Percentiles rank a stretch among this genome's conserved stretches.
These are phyloP conservation scores for Pseudolaguvia tuberculata DNA, from an alignment of 2,113 vertebrate genomes.

Conservation along the genomic window DNA sequence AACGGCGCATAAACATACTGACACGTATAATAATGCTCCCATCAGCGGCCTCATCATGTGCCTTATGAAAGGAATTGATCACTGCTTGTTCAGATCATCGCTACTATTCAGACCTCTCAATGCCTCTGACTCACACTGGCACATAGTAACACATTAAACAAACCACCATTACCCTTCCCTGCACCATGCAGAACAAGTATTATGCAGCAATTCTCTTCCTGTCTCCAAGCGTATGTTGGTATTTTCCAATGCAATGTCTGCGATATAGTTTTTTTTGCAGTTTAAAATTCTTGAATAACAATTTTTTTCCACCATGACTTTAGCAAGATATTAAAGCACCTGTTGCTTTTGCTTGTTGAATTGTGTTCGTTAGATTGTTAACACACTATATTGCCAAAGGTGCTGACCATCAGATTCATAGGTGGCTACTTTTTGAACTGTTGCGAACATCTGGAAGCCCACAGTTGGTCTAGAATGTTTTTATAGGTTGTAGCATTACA, in stretches of 20 bases:
- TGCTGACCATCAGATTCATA: no score
- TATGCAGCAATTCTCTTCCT: conserved; percentile 16
- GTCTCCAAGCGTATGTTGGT: conserved; percentile 14
- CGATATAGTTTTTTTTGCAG: conserved; percentile 22
- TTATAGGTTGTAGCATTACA: no score
- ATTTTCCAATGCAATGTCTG: conserved; percentile 9
- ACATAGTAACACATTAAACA: conserved; percentile 46
- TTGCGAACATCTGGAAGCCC: no score
- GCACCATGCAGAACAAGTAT: conserved; percentile 15
- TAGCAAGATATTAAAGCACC: neutral
- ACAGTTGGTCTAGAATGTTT: no score
- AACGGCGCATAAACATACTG: conserved; percentile 45
- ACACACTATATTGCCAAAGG: no score
- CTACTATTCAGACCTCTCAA: conserved; percentile 50
- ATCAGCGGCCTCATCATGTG: conserved; percentile 38
- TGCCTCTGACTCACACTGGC: conserved; percentile 46
- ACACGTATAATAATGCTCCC: conserved; percentile 43
- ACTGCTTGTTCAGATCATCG: conserved; percentile 51
- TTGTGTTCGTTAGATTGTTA: neutral
- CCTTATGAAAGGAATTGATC: conserved; percentile 50
- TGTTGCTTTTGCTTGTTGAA: conserved; percentile 7
- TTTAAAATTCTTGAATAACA: no score
- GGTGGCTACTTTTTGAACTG: no score
- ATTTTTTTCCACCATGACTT: conserved; percentile 4
- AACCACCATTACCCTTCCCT: conserved; percentile 42